Base-by-base conservation (phyloP, 2,797 vertebrate genomes). In the Smutsia temminckii region DNA sequence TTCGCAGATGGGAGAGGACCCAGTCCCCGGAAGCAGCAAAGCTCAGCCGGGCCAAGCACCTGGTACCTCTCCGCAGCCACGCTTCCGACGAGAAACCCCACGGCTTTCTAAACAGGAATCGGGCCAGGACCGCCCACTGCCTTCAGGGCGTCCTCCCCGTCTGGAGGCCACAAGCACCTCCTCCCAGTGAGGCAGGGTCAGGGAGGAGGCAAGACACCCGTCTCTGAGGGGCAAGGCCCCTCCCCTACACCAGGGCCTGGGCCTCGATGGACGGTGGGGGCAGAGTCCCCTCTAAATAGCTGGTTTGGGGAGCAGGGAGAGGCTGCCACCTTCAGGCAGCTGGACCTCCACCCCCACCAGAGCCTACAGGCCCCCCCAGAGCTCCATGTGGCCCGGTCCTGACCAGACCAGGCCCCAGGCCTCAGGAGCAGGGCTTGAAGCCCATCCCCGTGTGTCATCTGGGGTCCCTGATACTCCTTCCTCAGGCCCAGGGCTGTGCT, bases 301-400 rank as follows among this genome's bases (percentile, higher is more conserved):
- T 29, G 34, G 14, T 83, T 75, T 77, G 21, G 21, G 61, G 49
- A 78, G 63, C 29, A 12, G 55, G 27, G 13, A 8, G 46, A 49
- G 29, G 18, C 17, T 8, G 1, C 1, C 5, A 42, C 37, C 42
- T 10, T 32, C 5, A 21, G 11, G 29, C 51, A 63, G 42, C 51
- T 0, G 2, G 51, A 34, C 3, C 66, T 29, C 20, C 0, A 2
- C 10, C n/a, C 46, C 51, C 2, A 40, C 16, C 79, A 25, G 68
- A 69, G 29, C 14, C 57, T 4, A 7, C 37, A n/a, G 46, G 40
- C 12, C 61, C 51, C 51, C 55, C 11, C 9, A 29, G 32, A 6
- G 21, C 13, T 9, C 12, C 16, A 12, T 0, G 17, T 27, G 29
- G 29, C 6, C 42, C 12, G 0, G 34, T 17, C 64, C 34, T 8